phyloP scores from a whole-genome alignment of 2,113 vertebrate species.

The Falcunculus frontatus region DNA sequence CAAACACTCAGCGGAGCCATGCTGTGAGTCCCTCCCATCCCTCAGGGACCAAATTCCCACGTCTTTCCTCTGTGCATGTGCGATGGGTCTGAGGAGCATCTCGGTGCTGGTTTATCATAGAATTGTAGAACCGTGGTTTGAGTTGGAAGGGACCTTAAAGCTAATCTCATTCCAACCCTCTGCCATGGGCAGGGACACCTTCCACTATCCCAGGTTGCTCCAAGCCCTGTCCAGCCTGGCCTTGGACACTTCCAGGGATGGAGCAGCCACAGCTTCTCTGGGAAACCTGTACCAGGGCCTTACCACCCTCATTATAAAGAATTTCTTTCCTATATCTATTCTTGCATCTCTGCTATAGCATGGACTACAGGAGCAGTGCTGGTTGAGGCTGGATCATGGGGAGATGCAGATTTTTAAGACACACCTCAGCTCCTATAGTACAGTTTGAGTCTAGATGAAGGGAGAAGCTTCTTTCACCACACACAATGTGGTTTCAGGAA shows the following conservation, averaged over 20 bases:
- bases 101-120: rapidly evolving
- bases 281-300: rapidly evolving
- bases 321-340: rapidly evolving
- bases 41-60: neutral
- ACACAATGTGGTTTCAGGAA: neutral
- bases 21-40: neutral
- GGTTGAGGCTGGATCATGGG: neutral
- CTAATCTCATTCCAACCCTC: rapidly evolving
- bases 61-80: rapidly evolving
- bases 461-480: neutral
- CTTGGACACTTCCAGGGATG: rapidly evolving
- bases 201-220: rapidly evolving
- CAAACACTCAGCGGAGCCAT: neutral
- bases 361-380: neutral
- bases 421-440: neutral
- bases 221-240: rapidly evolving
- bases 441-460: neutral
- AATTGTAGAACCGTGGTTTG: neutral
- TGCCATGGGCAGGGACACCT: rapidly evolving
- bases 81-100: neutral
- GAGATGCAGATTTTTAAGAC: neutral
- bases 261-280: neutral
- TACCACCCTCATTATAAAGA: rapidly evolving
- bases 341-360: neutral
- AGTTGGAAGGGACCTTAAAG: neutral